A percentile compares a stretch with the other conserved stretches of the same genome.
Conservation (phyloP, 2,888 invertebrate genomes). For the Heliothis peltigera region DNA sequence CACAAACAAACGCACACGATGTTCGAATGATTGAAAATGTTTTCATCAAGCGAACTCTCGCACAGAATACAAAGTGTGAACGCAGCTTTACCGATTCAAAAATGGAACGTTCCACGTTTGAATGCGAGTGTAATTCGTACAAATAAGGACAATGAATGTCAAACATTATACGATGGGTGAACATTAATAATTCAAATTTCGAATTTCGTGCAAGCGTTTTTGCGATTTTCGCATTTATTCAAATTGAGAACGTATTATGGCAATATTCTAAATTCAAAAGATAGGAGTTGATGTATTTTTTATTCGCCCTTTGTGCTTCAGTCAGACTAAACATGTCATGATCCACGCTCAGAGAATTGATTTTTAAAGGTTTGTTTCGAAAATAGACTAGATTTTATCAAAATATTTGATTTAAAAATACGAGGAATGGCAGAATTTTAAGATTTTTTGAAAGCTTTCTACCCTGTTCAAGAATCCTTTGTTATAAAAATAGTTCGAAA, state of each 20-base stretch:
- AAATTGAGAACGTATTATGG: conserved; percentile 23
- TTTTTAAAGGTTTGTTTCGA: no score
- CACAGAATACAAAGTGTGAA: neutral
- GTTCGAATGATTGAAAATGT: neutral
- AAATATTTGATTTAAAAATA: no score
- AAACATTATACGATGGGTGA: conserved; percentile 12
- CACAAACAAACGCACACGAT: neutral
- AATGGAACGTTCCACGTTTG: conserved; percentile 18
- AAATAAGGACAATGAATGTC: conserved; percentile 20
- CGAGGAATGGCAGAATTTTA: no score
- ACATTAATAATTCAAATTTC: conserved; percentile 25
- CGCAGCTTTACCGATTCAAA: neutral
- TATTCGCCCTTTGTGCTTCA: neutral
- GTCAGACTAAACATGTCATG: neutral
- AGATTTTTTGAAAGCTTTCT: no score
- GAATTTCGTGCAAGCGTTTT: neutral
- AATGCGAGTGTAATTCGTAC: conserved; percentile 6
- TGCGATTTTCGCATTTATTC: conserved; percentile 13
- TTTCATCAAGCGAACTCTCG: neutral
- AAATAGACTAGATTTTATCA: no score
- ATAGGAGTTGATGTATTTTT: neutral
- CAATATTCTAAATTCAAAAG: neutral
- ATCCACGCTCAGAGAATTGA: neutral
- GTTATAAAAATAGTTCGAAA: no score
- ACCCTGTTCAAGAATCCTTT: no score